These are phyloP conservation scores for Umimayanthus chanpuru DNA, from an alignment of 92 coral and sea anemone species.

Conservation along the genomic window DNA sequence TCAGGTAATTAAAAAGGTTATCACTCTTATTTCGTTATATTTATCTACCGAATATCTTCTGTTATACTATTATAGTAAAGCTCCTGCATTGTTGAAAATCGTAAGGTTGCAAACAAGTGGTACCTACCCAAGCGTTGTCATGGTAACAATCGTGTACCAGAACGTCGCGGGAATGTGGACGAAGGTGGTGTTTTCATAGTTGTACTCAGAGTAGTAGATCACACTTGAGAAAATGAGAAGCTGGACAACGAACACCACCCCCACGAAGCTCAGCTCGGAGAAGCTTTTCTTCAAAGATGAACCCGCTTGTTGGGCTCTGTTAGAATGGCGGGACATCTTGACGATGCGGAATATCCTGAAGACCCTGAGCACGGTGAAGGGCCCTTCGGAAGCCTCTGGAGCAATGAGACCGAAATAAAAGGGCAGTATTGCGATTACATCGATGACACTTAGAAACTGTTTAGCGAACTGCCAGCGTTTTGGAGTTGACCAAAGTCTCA, in stretches of 20 bases:
- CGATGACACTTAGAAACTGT: slow-evolving; percentile 87
- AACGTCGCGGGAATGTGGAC: slow-evolving; percentile 89
- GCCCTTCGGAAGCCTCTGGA: slow-evolving; percentile 77
- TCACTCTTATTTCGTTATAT: no score
- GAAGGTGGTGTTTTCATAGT: slow-evolving; percentile 64
- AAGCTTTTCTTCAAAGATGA: slow-evolving; percentile 82
- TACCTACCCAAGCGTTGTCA: slow-evolving; percentile 99
- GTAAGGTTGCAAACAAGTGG: neutral
- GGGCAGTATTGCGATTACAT: slow-evolving; percentile 93
- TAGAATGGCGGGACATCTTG: slow-evolving; percentile 92
- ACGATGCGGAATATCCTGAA: slow-evolving; percentile 94
- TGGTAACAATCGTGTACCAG: slow-evolving; percentile 99
- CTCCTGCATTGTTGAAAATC: neutral
- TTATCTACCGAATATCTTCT: no score
- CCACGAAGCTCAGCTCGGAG: slow-evolving; percentile 86
- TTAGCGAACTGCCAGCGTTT: slow-evolving; percentile 81
- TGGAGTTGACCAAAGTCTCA: slow-evolving; percentile 84
- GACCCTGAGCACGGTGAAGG: slow-evolving; percentile 87
- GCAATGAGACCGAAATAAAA: slow-evolving; percentile 79
- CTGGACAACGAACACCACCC: slow-evolving; percentile 76
- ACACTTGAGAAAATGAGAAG: slow-evolving; percentile 89
- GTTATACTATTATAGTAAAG: neutral
- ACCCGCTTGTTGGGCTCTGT: slow-evolving; percentile 89
- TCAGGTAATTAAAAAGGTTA: no score
- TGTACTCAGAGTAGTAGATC: slow-evolving; percentile 89